Evolutionary conservation across 1,140 invertebrate species (phyloP).

Genomic region (Zaprionus camerounensis): DNA sequence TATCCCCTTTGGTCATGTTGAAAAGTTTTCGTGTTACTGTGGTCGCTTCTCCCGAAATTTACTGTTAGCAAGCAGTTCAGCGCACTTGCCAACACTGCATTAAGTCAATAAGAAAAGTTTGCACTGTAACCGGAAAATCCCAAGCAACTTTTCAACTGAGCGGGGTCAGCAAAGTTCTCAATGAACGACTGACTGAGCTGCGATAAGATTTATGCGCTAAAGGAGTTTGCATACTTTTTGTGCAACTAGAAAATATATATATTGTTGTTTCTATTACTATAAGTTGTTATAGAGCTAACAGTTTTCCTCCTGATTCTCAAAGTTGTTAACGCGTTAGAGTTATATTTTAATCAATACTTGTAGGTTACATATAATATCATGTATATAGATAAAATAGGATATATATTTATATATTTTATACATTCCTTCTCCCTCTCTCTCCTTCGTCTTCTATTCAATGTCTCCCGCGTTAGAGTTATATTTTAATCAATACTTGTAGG

Average conservation of each 20-base stretch:
- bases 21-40: conserved; percentile 42
- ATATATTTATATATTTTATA: not conserved
- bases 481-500: not conserved
- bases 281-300: not conserved
- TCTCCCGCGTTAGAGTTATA: not conserved
- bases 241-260: not conserved
- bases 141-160: not conserved
- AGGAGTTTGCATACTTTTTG: not conserved
- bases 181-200: not conserved
- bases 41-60: conserved; percentile 38
- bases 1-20: conserved; percentile 9
- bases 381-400: not conserved
- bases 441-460: not conserved
- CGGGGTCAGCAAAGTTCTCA: conserved; percentile 1
- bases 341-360: not conserved
- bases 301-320: not conserved
- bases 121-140: not conserved
- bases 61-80: conserved; percentile 59
- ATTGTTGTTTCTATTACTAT: not conserved
- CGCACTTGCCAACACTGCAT: conserved; percentile 74
- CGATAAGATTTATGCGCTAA: not conserved
- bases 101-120: conserved; percentile 79
- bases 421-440: no score
- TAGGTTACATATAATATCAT: not conserved
- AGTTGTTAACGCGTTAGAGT: not conserved